A percentile compares a stretch with the other conserved stretches of the same genome.
Conservation (phyloP, 2,888 invertebrate species). For the Drosophila diplacantha region DNA sequence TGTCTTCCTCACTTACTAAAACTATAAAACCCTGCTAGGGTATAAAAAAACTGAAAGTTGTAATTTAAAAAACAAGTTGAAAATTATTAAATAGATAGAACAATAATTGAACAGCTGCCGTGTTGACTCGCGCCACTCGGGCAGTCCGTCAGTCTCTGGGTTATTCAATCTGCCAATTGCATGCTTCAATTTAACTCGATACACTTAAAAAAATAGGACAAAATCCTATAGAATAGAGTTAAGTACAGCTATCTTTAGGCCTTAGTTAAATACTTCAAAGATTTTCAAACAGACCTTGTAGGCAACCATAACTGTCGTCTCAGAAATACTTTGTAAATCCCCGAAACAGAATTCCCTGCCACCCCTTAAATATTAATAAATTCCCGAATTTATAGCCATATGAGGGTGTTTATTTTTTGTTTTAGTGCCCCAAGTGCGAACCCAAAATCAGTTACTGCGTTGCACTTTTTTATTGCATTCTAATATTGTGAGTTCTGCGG, state of each 20-base stretch:
- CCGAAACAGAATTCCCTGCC: background rate
- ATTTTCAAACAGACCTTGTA: background rate
- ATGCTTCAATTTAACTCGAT: background rate
- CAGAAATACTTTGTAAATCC: background rate
- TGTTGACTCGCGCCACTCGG: slow-evolving; percentile 34
- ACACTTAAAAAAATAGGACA: background rate
- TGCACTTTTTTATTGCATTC: slow-evolving; percentile 28
- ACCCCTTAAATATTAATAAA: background rate
- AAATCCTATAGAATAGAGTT: background rate
- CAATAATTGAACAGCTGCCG: slow-evolving; percentile 55
- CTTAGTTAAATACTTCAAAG: no score
- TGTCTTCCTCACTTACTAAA: background rate
- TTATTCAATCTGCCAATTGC: slow-evolving; percentile 28
- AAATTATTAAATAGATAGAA: slow-evolving; percentile 35
- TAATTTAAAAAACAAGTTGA: slow-evolving; percentile 39
- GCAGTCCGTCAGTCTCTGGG: background rate
- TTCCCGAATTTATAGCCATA: background rate
- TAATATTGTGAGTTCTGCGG: slow-evolving; percentile 9
- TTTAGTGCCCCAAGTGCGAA: background rate
- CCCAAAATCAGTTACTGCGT: slow-evolving; percentile 21
- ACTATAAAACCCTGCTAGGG: background rate
- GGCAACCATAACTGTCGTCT: background rate
- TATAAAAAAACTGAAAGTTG: slow-evolving; percentile 17
- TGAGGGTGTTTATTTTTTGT: background rate
- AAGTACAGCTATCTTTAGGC: background rate